Evolutionary conservation across 1,140 invertebrate genomes (phyloP).

Genomic region (Lordiphosa clarofinis): DNA sequence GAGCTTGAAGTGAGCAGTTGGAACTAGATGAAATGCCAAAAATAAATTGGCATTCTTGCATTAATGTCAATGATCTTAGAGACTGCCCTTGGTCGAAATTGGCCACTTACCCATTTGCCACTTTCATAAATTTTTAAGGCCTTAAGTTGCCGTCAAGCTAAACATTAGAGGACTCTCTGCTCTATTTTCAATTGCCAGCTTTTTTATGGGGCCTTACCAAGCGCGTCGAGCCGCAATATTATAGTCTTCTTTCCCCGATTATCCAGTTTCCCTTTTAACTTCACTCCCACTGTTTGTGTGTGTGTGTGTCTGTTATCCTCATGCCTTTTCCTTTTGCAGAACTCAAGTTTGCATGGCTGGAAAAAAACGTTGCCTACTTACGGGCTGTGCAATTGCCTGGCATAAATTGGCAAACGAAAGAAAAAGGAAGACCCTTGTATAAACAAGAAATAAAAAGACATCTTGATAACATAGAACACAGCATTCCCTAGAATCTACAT

Average conservation of each 20-base stretch:
- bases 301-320: not conserved
- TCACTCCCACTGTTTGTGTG: not conserved
- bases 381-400: conserved; percentile 41
- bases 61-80: conserved; percentile 27
- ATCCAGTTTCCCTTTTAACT: conserved; percentile 11
- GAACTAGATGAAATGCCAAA: conserved; percentile 47
- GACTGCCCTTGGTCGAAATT: conserved; percentile 2
- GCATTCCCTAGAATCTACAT: conserved; percentile 14
- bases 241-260: conserved; percentile 32
- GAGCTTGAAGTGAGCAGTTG: not conserved
- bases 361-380: conserved; percentile 52
- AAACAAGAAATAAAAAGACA: conserved; percentile 24
- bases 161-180: conserved; percentile 3
- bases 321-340: conserved; percentile 1
- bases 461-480: conserved; percentile 12
- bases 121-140: conserved; percentile 47
- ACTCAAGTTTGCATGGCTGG: conserved; percentile 22
- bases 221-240: conserved; percentile 51
- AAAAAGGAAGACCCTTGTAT: conserved; percentile 6
- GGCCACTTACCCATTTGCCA: conserved; percentile 15
- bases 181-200: conserved; percentile 43
- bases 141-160: conserved; percentile 24
- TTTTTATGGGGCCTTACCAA: conserved; percentile 31
- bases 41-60: conserved; percentile 62
- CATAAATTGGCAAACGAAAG: conserved; percentile 40